Conservation (phyloP, 2,888 invertebrate species). For the Eulithis prunata region DNA sequence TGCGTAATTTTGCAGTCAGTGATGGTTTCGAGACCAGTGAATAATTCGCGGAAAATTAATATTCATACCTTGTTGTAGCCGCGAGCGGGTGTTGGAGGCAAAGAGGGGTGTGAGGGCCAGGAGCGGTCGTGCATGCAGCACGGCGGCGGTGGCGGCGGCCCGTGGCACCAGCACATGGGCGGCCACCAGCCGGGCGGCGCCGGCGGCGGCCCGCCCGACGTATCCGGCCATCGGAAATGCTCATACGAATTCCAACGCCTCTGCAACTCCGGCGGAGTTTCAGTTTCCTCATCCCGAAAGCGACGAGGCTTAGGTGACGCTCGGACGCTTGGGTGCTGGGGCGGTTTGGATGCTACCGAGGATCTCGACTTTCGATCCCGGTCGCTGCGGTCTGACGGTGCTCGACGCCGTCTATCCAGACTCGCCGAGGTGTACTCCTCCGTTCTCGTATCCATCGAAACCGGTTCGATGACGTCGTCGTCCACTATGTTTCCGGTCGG, state of each 20-base stretch:
- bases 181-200: constrained; percentile 75
- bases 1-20: constrained; percentile 18
- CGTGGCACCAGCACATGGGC: constrained; percentile 79
- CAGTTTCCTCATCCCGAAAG: constrained; percentile 67
- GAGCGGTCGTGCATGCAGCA: constrained; percentile 79
- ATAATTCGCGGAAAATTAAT: constrained; percentile 21
- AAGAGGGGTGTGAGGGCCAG: constrained; percentile 80
- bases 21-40: constrained; percentile 15
- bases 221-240: constrained; percentile 85
- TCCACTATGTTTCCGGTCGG: constrained; percentile 70
- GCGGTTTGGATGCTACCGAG: constrained; percentile 82
- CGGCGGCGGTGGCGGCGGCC: constrained; percentile 75
- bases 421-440: constrained; percentile 77
- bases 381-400: constrained; percentile 81
- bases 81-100: constrained; percentile 66
- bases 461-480: constrained; percentile 58
- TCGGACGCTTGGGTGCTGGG: constrained; percentile 75
- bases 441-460: constrained; percentile 58
- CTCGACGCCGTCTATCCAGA: constrained; percentile 83
- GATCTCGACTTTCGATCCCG: constrained; percentile 87
- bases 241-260: constrained; percentile 83
- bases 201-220: constrained; percentile 17
- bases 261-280: constrained; percentile 73
- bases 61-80: constrained; percentile 71
- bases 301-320: constrained; percentile 74